Base-by-base conservation (phyloP, 2,888 invertebrate genomes). In the Mythimna loreyi region DNA sequence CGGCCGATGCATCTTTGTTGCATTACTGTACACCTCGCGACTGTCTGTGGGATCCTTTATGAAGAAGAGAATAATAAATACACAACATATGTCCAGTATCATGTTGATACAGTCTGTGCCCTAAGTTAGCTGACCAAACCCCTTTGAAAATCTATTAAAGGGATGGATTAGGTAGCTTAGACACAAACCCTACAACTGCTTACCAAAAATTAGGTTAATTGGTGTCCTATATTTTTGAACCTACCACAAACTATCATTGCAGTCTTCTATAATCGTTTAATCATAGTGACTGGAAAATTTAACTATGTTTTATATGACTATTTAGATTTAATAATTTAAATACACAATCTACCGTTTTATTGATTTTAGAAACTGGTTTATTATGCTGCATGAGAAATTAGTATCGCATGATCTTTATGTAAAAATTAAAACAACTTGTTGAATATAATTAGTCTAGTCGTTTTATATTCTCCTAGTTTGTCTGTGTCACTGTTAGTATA, bases 341-440 rank as follows among this genome's bases (percentile, higher is more conserved):
- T 52, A 21, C 16, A 45, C 40, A 33, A 43, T 71, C 21, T 25
- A 60, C 47, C 23, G 16, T 59, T 70, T 65, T 70, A 82, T 66
- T 70, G 28, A 69, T 67, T 65, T 55, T 52, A 30, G 61, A 56
- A 70, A 75, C 82, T 58, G 61, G 79, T 82, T 66, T 72, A 25
- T 47, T 28, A 2, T 21, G 52, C 73, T 58, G 57, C 68, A 60
- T 63, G 33, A 60, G 25, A 40, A 60, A 79, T 72, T 76, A 52
- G 64, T 57, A 62, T 81, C 55, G 63, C 56, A 36, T 49, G 67
- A 13, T 63, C 47, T 73, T 57, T 73, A 73, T 2, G 30, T 63
- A 60, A 36, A 63, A 78, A 45, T 55, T 43, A 53, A 53, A 33
- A 75, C 4, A 52, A 71, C 33, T 59, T 9, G 43, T 50, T 63